Conservation (phyloP, 2,113 vertebrate genomes). For the Chloroceryle aenea region DNA sequence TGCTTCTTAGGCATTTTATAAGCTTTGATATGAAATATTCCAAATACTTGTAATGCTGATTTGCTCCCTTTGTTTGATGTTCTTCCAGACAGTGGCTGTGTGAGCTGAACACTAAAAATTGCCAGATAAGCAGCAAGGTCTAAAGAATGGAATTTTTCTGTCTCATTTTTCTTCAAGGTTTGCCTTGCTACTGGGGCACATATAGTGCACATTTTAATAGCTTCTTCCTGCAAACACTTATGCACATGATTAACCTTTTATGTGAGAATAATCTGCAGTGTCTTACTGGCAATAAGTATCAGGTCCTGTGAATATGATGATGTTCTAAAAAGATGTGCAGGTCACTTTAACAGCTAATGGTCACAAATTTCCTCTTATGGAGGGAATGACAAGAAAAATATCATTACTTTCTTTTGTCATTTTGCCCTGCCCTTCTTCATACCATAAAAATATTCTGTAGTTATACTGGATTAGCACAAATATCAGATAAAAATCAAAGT, state of each 20-base stretch:
- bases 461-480: not conserved
- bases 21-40: not conserved
- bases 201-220: constrained; percentile 5
- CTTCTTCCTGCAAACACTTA: constrained; percentile 29
- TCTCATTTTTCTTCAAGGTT: constrained; percentile 31
- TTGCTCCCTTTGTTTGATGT: not conserved
- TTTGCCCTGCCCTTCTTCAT: not conserved
- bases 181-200: not conserved
- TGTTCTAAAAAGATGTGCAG: not conserved
- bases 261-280: not conserved
- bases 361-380: constrained; percentile 1
- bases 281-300: not conserved
- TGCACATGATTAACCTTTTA: constrained; percentile 31
- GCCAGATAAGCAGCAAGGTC: not conserved
- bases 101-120: constrained; percentile 8
- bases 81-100: not conserved
- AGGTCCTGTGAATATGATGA: not conserved
- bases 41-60: not conserved
- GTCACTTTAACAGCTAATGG: constrained; percentile 1
- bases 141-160: not conserved
- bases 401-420: not conserved
- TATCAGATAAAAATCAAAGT: not conserved
- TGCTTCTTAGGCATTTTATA: not conserved
- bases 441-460: not conserved
- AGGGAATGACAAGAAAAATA: constrained; percentile 6